These are phyloP conservation scores for Eustalomyia histrio DNA, from an alignment of 2,888 invertebrate genomes.

Conservation along the genomic window DNA sequence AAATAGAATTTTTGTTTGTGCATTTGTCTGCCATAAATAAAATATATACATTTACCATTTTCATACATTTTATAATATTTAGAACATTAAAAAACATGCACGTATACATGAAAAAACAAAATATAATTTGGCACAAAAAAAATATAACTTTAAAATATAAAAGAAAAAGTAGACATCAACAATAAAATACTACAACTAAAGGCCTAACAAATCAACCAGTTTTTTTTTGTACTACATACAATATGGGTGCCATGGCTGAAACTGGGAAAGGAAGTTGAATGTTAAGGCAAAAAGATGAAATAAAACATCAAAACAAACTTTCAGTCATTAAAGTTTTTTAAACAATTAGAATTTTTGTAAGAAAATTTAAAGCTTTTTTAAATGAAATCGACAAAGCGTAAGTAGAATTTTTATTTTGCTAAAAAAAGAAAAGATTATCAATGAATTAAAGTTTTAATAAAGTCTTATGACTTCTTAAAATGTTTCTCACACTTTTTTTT, in stretches of 20 bases:
- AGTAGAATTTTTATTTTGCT: too few relatives aligned
- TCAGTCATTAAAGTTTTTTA: background rate
- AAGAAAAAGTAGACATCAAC: slow-evolving; percentile 40
- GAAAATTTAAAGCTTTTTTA: too few relatives aligned
- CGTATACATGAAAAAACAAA: slow-evolving; percentile 5
- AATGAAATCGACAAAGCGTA: too few relatives aligned
- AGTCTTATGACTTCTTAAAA: background rate
- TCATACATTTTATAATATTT: slow-evolving; percentile 26
- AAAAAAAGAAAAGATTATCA: too few relatives aligned
- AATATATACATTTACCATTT: slow-evolving; percentile 42
- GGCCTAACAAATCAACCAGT: slow-evolving; percentile 55
- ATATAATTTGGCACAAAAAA: slow-evolving; percentile 44
- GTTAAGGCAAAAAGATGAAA: background rate
- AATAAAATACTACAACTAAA: slow-evolving; percentile 40
- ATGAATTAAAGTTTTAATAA: background rate
- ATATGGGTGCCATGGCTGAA: background rate
- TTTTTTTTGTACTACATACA: background rate
- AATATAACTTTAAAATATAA: slow-evolving; percentile 33
- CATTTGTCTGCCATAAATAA: slow-evolving; percentile 63
- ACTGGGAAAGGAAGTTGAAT: background rate
- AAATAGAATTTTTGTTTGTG: slow-evolving; percentile 60
- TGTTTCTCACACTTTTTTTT: slow-evolving; percentile 32
- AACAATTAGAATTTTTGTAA: background rate
- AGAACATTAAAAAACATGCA: slow-evolving; percentile 22
- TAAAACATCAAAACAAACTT: background rate